Conservation (phyloP, 2,113 vertebrate genomes). For the Leucosticte australis region DNA sequence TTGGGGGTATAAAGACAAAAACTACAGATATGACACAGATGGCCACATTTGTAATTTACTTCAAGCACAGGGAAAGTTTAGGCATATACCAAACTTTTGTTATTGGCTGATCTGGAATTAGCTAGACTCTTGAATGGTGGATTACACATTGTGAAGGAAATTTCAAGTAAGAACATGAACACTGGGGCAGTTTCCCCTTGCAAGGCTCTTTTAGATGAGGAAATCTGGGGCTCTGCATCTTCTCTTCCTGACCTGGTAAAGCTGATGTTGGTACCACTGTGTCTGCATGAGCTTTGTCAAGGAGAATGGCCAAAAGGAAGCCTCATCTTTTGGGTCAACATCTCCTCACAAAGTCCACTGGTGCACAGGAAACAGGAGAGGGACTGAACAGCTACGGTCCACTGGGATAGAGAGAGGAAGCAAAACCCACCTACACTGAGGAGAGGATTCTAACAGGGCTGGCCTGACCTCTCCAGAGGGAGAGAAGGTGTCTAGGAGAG, state of each 20-base stretch:
- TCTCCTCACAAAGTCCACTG: neutral
- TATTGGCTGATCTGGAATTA: neutral
- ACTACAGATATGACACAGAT: neutral
- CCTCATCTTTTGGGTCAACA: neutral
- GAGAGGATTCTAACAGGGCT: neutral
- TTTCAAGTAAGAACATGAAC: neutral
- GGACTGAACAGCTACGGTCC: neutral
- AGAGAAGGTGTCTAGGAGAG: neutral
- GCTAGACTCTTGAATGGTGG: neutral
- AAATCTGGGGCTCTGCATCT: neutral
- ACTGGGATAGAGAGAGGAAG: neutral
- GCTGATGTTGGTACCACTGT: neutral
- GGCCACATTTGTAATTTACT: neutral
- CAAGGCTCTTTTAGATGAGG: neutral
- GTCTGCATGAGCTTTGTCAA: fast-evolving
- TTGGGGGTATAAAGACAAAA: neutral
- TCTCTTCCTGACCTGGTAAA: neutral
- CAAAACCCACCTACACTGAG: neutral
- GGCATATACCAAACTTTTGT: neutral
- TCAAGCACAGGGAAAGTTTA: neutral
- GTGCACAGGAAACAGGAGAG: neutral
- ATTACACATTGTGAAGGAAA: neutral
- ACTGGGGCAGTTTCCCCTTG: neutral
- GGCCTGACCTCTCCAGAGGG: neutral
- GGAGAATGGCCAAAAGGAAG: neutral